Evolutionary conservation across 2,797 vertebrate species (phyloP).

Genomic region (Enteromius afrohamiltoni): DNA sequence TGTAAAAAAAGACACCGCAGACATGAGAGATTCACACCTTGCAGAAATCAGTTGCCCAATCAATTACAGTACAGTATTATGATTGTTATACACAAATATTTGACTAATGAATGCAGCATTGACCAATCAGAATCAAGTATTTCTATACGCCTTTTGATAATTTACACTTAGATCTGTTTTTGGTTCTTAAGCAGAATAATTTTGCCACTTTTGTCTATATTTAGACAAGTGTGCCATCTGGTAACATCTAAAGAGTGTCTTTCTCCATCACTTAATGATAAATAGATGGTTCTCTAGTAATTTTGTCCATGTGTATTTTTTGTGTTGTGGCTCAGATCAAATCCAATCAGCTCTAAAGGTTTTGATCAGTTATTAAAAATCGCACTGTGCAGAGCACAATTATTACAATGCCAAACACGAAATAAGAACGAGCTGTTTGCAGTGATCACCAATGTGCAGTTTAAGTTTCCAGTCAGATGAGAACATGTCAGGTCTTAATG

Average conservation of each 20-base stretch:
- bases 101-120: background rate
- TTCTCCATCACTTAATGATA: conserved; percentile 3
- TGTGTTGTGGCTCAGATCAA: background rate
- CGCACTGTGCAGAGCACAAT: background rate
- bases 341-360: background rate
- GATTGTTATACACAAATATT: background rate
- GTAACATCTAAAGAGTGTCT: background rate
- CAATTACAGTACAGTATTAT: background rate
- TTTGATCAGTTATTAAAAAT: background rate
- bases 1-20: background rate
- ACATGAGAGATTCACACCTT: background rate
- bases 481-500: conserved; percentile 1
- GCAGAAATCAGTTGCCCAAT: background rate
- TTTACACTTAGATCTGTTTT: background rate
- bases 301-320: background rate
- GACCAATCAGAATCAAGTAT: background rate
- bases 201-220: background rate
- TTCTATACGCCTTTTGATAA: background rate
- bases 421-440: background rate
- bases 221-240: background rate
- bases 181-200: background rate
- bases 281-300: background rate
- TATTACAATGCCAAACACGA: background rate
- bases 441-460: background rate
- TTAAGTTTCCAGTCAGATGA: conserved; percentile 5